These are phyloP conservation scores for Blennius ocellaris DNA, from an alignment of 2,113 vertebrate genomes.

Conservation along the genomic window DNA sequence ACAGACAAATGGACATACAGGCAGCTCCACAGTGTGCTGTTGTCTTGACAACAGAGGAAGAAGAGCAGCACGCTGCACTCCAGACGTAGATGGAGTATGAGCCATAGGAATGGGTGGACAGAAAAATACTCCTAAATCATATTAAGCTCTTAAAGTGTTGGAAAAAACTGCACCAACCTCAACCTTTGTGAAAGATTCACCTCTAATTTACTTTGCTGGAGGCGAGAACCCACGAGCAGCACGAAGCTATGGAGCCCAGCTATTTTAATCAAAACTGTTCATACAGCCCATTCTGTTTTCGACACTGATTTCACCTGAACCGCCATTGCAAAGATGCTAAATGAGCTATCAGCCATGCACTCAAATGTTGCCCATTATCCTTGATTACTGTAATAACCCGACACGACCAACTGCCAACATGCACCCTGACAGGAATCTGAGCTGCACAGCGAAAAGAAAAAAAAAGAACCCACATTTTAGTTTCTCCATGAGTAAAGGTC, in stretches of 20 bases:
- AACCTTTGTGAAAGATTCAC: conserved; percentile 16
- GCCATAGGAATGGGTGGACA: conserved; percentile 31
- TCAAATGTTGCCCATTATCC: conserved; percentile 38
- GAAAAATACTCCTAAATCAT: conserved; percentile 24
- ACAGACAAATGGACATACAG: conserved; percentile 46
- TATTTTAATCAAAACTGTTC: conserved; percentile 37
- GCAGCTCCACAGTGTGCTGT: conserved; percentile 55
- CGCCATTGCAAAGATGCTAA: conserved; percentile 27
- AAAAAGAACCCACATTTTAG: too few species aligned
- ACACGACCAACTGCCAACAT: conserved; percentile 7
- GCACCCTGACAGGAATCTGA: conserved; percentile 6
- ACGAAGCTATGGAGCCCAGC: conserved; percentile 1
- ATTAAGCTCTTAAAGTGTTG: background rate
- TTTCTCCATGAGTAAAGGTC: too few species aligned
- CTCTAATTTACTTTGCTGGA: conserved; percentile 9
- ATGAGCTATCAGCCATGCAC: conserved; percentile 31
- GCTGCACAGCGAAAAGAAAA: too few species aligned
- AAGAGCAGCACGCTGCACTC: conserved; percentile 35
- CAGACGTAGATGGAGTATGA: conserved; percentile 36
- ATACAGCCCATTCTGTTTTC: conserved; percentile 40
- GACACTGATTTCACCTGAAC: conserved; percentile 30
- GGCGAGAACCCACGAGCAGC: conserved; percentile 9
- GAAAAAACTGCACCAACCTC: conserved; percentile 6
- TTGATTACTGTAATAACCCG: conserved; percentile 15
- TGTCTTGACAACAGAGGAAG: conserved; percentile 75